Percentiles rank a stretch among this genome's conserved stretches.
phyloP scores from a whole-genome alignment of 2,888 invertebrate species.

The Coelopa pilipes region DNA sequence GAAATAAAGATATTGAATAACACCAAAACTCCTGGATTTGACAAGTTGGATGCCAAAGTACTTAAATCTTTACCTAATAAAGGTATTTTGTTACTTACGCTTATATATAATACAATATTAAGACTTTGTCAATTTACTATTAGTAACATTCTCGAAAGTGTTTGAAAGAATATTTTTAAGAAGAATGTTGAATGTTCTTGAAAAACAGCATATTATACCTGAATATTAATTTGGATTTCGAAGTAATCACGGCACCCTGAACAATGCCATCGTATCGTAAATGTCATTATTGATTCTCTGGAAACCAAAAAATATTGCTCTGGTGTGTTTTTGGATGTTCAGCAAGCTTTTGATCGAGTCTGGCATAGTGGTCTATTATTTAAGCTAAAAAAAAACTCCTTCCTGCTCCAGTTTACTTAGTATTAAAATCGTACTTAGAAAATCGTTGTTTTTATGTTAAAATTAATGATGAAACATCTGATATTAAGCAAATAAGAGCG shows the following conservation, averaged over 20 bases:
- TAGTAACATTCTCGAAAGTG: conserved; percentile 26
- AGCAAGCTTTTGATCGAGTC: conserved; percentile 4
- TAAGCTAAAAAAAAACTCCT: not conserved
- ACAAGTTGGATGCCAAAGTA: not conserved
- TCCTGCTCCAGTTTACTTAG: too few species aligned
- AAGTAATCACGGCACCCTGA: not conserved
- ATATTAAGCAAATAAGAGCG: too few species aligned
- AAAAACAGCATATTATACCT: not conserved
- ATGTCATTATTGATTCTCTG: not conserved
- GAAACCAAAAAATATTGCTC: not conserved
- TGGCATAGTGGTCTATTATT: not conserved
- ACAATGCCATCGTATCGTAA: not conserved
- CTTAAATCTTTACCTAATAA: too few species aligned
- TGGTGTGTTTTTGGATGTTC: not conserved
- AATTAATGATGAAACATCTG: conserved; percentile 12
- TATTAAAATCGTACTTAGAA: not conserved
- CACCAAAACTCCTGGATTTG: not conserved
- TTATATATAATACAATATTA: conserved; percentile 1
- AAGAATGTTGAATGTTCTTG: too few species aligned
- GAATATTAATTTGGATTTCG: not conserved
- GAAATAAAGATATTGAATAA: conserved; percentile 4
- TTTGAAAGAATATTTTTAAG: conserved; percentile 30
- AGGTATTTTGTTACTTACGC: not conserved
- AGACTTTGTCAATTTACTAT: conserved; percentile 13
- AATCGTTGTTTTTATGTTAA: conserved; percentile 10